These are phyloP conservation scores for Prolemur simus DNA, from an alignment of 2,113 vertebrate genomes.

Conservation along the genomic window DNA sequence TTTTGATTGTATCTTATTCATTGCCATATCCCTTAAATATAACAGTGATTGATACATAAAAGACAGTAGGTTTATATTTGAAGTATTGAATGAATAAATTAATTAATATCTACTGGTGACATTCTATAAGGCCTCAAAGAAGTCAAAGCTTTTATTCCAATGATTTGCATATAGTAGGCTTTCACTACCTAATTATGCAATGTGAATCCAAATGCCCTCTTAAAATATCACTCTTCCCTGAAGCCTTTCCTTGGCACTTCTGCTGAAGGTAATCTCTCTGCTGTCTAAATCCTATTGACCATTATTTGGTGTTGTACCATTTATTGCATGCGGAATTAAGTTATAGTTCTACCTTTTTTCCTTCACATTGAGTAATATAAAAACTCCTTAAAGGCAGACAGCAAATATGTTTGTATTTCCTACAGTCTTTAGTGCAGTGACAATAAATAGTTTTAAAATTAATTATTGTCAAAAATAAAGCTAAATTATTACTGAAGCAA, in stretches of 20 bases:
- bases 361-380: background rate
- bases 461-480: background rate
- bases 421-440: background rate
- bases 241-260: background rate
- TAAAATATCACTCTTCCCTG: background rate
- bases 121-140: background rate
- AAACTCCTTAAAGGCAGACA: background rate
- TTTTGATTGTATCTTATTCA: background rate
- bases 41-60: background rate
- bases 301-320: background rate
- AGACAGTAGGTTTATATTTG: background rate
- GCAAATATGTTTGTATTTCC: background rate
- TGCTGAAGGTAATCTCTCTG: background rate
- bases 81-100: background rate
- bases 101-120: background rate
- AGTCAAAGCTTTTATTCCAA: background rate
- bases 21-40: background rate
- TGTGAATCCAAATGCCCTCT: background rate
- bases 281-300: background rate
- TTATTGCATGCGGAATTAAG: background rate
- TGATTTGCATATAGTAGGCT: background rate
- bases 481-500: background rate
- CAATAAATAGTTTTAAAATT: background rate
- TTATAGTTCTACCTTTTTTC: background rate
- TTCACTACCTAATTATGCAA: background rate